These are phyloP conservation scores for Cryptoprocta ferox DNA, from an alignment of 2,797 vertebrate species.

Conservation along the genomic window DNA sequence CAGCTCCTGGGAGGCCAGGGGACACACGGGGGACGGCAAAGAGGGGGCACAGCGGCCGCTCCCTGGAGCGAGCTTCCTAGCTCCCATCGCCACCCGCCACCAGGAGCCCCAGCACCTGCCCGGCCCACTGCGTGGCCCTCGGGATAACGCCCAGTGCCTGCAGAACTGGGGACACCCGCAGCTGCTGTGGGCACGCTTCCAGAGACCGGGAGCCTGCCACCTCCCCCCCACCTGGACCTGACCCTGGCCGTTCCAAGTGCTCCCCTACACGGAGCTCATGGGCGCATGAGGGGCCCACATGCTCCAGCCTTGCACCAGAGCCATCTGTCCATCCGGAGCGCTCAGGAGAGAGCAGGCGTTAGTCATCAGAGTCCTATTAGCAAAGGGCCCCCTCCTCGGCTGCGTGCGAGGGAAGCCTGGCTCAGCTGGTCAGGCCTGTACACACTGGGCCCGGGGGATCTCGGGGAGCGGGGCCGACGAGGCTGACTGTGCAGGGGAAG, in stretches of 20 bases:
- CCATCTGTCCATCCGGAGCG: background rate
- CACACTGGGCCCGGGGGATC: background rate
- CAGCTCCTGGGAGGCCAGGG: background rate
- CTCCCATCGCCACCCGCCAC: background rate
- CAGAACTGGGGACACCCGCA: background rate
- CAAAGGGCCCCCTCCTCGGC: background rate
- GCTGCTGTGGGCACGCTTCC: background rate
- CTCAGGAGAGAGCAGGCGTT: background rate
- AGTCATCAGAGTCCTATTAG: background rate
- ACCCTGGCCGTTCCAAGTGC: background rate
- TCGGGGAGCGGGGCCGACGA: background rate
- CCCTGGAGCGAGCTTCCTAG: background rate
- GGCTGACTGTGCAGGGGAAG: background rate
- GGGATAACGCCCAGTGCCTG: background rate
- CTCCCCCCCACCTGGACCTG: background rate
- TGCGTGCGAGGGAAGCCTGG: background rate
- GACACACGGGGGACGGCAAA: background rate
- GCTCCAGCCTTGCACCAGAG: background rate
- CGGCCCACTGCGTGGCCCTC: background rate
- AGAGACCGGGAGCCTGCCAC: no score
- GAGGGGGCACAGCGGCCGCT: background rate
- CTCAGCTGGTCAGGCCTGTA: background rate
- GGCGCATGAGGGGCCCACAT: background rate
- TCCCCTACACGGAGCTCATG: background rate
- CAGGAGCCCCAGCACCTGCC: background rate